phyloP scores from a whole-genome alignment of 2,797 vertebrate species.

The Danio aesculapii region DNA sequence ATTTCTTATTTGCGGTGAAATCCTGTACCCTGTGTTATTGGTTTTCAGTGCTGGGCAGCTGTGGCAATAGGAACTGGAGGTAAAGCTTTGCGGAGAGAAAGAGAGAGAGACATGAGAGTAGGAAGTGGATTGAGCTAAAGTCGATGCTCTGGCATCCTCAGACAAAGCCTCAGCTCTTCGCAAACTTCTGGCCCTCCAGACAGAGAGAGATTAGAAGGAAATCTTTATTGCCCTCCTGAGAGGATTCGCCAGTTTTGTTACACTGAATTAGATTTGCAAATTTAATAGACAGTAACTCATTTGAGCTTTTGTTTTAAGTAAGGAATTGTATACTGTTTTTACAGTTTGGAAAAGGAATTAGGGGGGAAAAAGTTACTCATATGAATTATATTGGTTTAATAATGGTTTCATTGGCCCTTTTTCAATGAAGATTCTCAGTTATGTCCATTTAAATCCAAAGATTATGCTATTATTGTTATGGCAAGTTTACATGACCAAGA shows the following conservation, averaged over 20 bases:
- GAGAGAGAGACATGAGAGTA: conserved; percentile 23
- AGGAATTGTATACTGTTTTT: not conserved
- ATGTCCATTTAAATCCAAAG: too few relatives aligned
- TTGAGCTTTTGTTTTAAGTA: not conserved
- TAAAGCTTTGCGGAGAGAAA: conserved; percentile 18
- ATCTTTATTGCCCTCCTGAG: conserved; percentile 8
- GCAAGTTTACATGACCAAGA: too few relatives aligned
- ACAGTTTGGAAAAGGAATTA: too few relatives aligned
- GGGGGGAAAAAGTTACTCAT: too few relatives aligned
- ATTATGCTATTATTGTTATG: too few relatives aligned
- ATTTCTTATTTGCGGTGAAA: conserved; percentile 39
- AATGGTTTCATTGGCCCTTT: too few relatives aligned
- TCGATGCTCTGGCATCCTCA: conserved; percentile 37
- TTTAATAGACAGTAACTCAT: conserved; percentile 10
- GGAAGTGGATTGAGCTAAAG: conserved; percentile 44
- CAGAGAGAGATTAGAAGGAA: conserved; percentile 31
- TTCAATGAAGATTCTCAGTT: too few relatives aligned
- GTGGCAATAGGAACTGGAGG: conserved; percentile 2
- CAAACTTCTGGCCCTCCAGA: conserved; percentile 23
- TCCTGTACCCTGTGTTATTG: conserved; percentile 37
- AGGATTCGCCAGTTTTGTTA: conserved; percentile 26
- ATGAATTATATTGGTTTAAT: too few relatives aligned
- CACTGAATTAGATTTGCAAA: not conserved
- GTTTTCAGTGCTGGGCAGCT: conserved; percentile 12
- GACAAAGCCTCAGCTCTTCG: conserved; percentile 25